Conservation (phyloP, 2,888 invertebrate genomes). For the Aporophyla nigra region DNA sequence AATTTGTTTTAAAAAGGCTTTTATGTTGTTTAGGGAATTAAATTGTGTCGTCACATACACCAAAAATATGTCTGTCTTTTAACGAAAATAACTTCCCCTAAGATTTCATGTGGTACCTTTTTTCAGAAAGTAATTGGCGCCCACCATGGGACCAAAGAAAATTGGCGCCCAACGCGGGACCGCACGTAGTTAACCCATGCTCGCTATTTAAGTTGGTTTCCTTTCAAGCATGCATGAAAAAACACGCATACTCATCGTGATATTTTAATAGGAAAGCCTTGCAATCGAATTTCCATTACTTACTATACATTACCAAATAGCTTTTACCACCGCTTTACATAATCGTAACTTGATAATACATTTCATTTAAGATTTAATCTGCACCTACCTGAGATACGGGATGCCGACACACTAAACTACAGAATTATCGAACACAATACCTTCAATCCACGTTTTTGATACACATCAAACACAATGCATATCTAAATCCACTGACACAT, state of each 20-base stretch:
- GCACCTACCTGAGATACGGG: slow-evolving; percentile 70
- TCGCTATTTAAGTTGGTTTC: slow-evolving; percentile 71
- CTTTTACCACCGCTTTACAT: slow-evolving; percentile 46
- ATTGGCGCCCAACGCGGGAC: slow-evolving; percentile 73
- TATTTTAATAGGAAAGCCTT: slow-evolving; percentile 63
- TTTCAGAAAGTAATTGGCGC: slow-evolving; percentile 63
- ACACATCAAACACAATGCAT: slow-evolving; percentile 79
- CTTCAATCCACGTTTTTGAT: slow-evolving; percentile 73
- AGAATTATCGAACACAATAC: slow-evolving; percentile 65
- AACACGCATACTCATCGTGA: slow-evolving; percentile 72
- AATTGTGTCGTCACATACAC: slow-evolving; percentile 50
- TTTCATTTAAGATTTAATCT: slow-evolving; percentile 62
- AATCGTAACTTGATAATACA: slow-evolving; percentile 55
- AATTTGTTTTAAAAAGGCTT: slow-evolving; percentile 59
- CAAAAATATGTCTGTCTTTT: slow-evolving; percentile 43
- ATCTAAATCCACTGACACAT: slow-evolving; percentile 78
- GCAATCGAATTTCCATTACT: slow-evolving; percentile 67
- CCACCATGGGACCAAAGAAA: slow-evolving; percentile 63
- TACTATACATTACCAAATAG: slow-evolving; percentile 53
- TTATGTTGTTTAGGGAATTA: slow-evolving; percentile 48
- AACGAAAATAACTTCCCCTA: slow-evolving; percentile 41
- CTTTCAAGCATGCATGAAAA: slow-evolving; percentile 69
- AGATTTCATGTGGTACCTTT: slow-evolving; percentile 37
- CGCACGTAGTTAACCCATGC: slow-evolving; percentile 65
- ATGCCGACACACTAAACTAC: slow-evolving; percentile 66